Evolutionary conservation across 1,140 invertebrate genomes (phyloP).

Genomic region (Monochamus saltuarius): DNA sequence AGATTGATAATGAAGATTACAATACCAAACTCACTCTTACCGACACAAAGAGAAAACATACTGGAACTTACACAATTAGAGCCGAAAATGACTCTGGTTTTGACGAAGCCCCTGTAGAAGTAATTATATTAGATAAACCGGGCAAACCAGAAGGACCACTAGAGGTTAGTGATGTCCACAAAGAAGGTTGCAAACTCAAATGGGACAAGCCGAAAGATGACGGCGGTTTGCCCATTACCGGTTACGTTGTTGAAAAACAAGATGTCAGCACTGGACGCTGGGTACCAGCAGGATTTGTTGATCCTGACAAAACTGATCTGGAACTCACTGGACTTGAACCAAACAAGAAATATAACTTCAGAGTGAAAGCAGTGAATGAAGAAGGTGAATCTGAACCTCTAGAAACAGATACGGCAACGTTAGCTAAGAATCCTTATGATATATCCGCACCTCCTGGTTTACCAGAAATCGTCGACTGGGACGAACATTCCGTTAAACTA

Average conservation of each 20-base stretch:
- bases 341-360: slow-evolving; percentile 91
- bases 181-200: slow-evolving; percentile 90
- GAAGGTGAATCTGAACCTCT: slow-evolving; percentile 94
- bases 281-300: slow-evolving; percentile 83
- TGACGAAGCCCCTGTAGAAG: slow-evolving; percentile 92
- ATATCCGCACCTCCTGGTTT: slow-evolving; percentile 84
- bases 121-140: slow-evolving; percentile 93
- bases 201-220: slow-evolving; percentile 97
- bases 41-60: slow-evolving; percentile 78
- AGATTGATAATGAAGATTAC: slow-evolving; percentile 91
- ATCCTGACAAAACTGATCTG: slow-evolving; percentile 83
- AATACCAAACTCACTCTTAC: slow-evolving; percentile 83
- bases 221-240: slow-evolving; percentile 87
- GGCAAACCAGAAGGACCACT: slow-evolving; percentile 91
- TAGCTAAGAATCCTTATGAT: slow-evolving; percentile 97
- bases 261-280: slow-evolving; percentile 84
- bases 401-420: slow-evolving; percentile 79
- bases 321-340: slow-evolving; percentile 87
- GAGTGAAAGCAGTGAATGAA: slow-evolving; percentile 92
- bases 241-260: slow-evolving; percentile 92
- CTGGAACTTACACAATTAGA: slow-evolving; percentile 87
- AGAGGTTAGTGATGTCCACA: slow-evolving; percentile 89
- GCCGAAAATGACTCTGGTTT: slow-evolving; percentile 91
- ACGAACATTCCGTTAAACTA: slow-evolving; percentile 88
- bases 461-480: slow-evolving; percentile 91